These are phyloP conservation scores for Eufriesea mexicana DNA, from an alignment of 1,140 invertebrate species.

Conservation along the genomic window DNA sequence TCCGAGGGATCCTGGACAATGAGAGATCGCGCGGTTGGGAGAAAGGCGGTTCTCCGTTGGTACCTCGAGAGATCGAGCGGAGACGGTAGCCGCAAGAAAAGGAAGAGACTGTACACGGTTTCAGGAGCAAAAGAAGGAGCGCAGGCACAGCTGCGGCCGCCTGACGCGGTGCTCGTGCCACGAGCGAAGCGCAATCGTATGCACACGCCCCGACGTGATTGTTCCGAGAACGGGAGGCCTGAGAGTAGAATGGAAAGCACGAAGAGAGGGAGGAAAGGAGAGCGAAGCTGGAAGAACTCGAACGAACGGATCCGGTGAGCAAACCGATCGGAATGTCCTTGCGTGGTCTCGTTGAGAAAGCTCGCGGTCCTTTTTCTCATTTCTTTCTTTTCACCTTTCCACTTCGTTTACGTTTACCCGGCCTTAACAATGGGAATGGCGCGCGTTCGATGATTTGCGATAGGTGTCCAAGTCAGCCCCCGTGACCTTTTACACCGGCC, in stretches of 20 bases:
- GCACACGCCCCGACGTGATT: constrained; percentile 65
- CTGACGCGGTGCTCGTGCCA: constrained; percentile 67
- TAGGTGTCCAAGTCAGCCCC: neutral
- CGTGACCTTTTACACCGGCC: constrained; percentile 13
- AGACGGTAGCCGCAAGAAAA: constrained; percentile 51
- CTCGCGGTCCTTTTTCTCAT: neutral
- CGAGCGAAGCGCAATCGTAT: constrained; percentile 62
- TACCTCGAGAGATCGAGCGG: constrained; percentile 2
- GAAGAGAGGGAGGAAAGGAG: constrained; percentile 27
- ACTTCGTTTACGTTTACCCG: neutral
- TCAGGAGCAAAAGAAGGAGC: constrained; percentile 58
- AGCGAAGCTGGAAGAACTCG: constrained; percentile 41
- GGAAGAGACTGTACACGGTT: constrained; percentile 49
- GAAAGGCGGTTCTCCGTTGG: constrained; percentile 7
- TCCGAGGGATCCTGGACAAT: constrained; percentile 21
- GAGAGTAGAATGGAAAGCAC: constrained; percentile 38
- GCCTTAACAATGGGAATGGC: constrained; percentile 18
- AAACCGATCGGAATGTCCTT: constrained; percentile 43
- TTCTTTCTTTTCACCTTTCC: neutral
- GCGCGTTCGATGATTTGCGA: constrained; percentile 15
- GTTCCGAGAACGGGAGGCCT: constrained; percentile 59
- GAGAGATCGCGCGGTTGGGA: constrained; percentile 14
- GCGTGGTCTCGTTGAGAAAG: constrained; percentile 34
- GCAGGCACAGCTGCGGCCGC: constrained; percentile 56
- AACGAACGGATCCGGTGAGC: constrained; percentile 16